Conservation (phyloP, 2,797 vertebrate genomes). For the Alcedo quadribrachys region DNA sequence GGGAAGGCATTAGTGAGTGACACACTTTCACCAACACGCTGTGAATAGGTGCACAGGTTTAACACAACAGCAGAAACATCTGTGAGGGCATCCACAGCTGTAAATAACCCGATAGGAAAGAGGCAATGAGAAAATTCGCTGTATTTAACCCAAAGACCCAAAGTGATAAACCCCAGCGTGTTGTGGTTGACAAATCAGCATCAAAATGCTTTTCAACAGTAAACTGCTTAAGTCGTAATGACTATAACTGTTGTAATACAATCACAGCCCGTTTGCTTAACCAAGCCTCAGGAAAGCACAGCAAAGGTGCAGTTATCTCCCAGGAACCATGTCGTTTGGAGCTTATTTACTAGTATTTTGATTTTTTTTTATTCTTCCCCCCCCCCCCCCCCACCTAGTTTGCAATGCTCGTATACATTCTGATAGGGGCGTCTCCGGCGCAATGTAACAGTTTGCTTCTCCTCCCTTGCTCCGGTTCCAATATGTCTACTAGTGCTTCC, state of each 20-base stretch:
- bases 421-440: background rate
- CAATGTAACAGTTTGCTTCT: background rate
- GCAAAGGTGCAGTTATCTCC: background rate
- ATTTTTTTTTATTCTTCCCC: background rate
- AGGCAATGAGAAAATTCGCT: background rate
- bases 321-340: background rate
- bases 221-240: background rate
- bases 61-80: background rate
- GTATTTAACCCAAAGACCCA: background rate
- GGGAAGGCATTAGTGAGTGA: background rate
- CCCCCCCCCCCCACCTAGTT: too few species aligned
- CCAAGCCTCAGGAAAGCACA: background rate
- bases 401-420: background rate
- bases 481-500: background rate
- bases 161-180: background rate
- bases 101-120: background rate
- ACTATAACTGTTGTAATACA: background rate
- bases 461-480: background rate
- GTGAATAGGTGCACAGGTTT: background rate
- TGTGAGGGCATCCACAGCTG: background rate
- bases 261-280: background rate
- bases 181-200: background rate
- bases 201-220: constrained; percentile 4
- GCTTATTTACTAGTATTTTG: background rate
- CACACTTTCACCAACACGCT: background rate